Conservation (phyloP, 2,113 vertebrate species). For the Thalassarche chlororhynchos region DNA sequence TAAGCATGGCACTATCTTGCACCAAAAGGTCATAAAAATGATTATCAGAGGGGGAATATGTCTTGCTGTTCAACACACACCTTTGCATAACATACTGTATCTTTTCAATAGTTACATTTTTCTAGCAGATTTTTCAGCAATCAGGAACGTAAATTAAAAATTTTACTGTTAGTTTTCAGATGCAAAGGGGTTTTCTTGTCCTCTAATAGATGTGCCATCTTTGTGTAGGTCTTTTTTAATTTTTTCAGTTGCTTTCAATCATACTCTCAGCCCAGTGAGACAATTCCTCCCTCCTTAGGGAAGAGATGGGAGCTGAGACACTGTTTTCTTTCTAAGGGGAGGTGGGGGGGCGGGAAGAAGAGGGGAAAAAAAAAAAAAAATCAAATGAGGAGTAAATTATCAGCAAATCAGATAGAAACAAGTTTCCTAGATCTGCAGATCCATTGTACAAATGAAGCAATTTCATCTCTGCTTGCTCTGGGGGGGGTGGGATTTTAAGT, state of each 20-base stretch:
- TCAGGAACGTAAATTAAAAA: background rate
- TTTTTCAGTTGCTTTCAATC: conserved; percentile 55
- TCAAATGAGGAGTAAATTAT: conserved; percentile 75
- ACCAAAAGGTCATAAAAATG: conserved; percentile 74
- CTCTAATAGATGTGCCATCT: conserved; percentile 24
- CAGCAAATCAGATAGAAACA: conserved; percentile 76
- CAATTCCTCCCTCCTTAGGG: conserved; percentile 42
- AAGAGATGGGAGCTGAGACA: conserved; percentile 28
- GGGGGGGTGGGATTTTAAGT: conserved; percentile 69
- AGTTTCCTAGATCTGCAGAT: conserved; percentile 73
- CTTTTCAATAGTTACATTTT: background rate
- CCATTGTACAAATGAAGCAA: conserved; percentile 75
- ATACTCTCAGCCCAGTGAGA: background rate
- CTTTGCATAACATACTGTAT: background rate
- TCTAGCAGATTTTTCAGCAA: conserved; percentile 32
- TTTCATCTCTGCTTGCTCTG: conserved; percentile 66
- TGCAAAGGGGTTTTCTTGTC: conserved; percentile 15
- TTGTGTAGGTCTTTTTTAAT: conserved; percentile 14
- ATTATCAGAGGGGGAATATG: conserved; percentile 51
- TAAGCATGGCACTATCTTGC: conserved; percentile 66
- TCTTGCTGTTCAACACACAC: conserved; percentile 49
- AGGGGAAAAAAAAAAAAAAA: background rate
- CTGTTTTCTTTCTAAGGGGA: background rate
- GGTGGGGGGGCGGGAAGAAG: background rate
- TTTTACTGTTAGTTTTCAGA: conserved; percentile 1